Percentiles rank a stretch among this genome's conserved stretches.
phyloP scores from a whole-genome alignment of 2,113 vertebrate genomes.

The Prietella phreatophila region DNA sequence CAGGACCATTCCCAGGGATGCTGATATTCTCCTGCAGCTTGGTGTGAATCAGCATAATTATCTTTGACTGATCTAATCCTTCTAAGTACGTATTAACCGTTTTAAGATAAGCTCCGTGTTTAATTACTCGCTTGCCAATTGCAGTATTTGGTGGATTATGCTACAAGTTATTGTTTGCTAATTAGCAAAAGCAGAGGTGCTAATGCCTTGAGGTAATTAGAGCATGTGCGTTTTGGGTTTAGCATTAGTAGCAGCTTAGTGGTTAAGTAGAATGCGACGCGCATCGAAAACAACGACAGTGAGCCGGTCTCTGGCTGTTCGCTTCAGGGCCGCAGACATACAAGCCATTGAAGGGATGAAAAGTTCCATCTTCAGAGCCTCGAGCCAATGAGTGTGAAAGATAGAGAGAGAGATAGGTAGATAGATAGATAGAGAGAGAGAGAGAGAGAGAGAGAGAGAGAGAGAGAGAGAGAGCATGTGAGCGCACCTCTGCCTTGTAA shows the following conservation, averaged over 20 bases:
- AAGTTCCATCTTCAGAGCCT: conserved; percentile 69
- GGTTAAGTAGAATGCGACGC: not conserved
- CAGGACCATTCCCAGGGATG: not conserved
- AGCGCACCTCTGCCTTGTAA: conserved; percentile 17
- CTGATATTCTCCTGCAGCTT: not conserved
- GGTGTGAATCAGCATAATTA: not conserved
- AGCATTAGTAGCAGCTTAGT: conserved; percentile 25
- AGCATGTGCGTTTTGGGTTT: conserved; percentile 21
- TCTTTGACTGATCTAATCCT: conserved; percentile 12
- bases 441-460: no score
- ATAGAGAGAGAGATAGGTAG: not conserved
- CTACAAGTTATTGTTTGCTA: conserved; percentile 18
- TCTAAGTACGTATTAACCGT: not conserved
- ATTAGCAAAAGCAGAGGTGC: conserved; percentile 22
- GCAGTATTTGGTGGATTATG: not conserved
- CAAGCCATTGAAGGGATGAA: conserved; percentile 79
- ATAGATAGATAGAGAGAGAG: not conserved
- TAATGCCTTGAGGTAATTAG: not conserved
- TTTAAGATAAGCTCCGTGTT: not conserved
- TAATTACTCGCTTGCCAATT: not conserved
- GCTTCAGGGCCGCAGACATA: conserved; percentile 78
- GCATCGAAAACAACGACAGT: conserved; percentile 35
- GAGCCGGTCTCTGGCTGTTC: conserved; percentile 73
- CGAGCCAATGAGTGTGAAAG: conserved; percentile 45
- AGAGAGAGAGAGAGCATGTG: conserved; percentile 18